Percentiles rank a stretch among this genome's conserved stretches.
These are phyloP conservation scores for Drosophila borealis DNA, from an alignment of 2,888 invertebrate species.

Conservation along the genomic window DNA sequence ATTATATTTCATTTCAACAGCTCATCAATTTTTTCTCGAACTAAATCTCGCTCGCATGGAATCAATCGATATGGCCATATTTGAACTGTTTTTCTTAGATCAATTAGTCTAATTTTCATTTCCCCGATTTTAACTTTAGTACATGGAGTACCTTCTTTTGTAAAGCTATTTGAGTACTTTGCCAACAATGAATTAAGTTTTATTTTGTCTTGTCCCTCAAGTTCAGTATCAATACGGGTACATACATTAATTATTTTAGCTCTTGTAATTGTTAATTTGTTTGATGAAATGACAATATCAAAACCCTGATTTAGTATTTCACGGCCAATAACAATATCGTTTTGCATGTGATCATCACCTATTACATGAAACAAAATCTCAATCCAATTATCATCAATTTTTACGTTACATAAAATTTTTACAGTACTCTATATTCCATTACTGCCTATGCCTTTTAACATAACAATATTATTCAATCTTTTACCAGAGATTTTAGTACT, in stretches of 20 bases:
- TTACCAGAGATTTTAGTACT: too few relatives aligned
- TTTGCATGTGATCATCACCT: too few relatives aligned
- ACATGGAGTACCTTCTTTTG: neutral
- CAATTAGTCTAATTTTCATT: conserved; percentile 1
- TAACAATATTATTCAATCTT: too few relatives aligned
- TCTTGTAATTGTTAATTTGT: too few relatives aligned
- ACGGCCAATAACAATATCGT: conserved; percentile 11
- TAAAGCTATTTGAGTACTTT: neutral
- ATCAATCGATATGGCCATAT: neutral
- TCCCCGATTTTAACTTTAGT: neutral
- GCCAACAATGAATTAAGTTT: neutral
- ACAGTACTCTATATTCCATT: too few relatives aligned
- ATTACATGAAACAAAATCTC: too few relatives aligned
- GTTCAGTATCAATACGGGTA: neutral
- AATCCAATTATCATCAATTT: too few relatives aligned
- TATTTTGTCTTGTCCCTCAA: conserved; percentile 1
- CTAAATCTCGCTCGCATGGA: neutral
- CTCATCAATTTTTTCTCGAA: neutral
- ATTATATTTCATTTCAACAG: neutral
- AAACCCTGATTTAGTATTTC: neutral
- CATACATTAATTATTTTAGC: neutral
- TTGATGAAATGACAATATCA: neutral
- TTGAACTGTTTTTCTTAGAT: conserved; percentile 1
- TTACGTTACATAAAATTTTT: too few relatives aligned
- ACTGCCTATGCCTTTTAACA: too few relatives aligned